Evolutionary conservation across 1,140 invertebrate genomes (phyloP).

Genomic region (Papilio glaucus): DNA sequence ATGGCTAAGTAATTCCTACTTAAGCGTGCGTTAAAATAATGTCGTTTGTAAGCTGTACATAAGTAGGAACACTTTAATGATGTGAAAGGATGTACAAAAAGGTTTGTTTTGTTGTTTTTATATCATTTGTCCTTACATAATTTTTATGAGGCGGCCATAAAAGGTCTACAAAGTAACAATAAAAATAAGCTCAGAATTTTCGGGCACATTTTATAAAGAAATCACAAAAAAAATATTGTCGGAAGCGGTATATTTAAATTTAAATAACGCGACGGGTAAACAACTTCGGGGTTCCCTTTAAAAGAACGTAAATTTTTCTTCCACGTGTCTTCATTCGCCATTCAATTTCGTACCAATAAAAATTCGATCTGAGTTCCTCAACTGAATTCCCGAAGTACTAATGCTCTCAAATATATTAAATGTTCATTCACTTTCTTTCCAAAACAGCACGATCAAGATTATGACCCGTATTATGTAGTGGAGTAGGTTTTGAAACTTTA

Average conservation of each 20-base stretch:
- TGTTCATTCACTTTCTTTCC: not conserved
- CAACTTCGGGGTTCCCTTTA: conserved; percentile 26
- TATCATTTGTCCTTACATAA: conserved; percentile 5
- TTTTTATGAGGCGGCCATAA: conserved; percentile 11
- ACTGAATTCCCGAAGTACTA: conserved; percentile 27
- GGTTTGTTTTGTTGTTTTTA: conserved; percentile 6
- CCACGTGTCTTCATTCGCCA: conserved; percentile 32
- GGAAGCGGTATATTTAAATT: conserved; percentile 24
- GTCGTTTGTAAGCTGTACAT: not conserved
- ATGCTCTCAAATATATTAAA: conserved; percentile 8
- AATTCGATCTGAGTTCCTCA: conserved; percentile 32
- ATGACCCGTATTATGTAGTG: not conserved
- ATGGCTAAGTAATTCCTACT: not conserved
- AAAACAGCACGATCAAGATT: not conserved
- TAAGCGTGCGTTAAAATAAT: not conserved
- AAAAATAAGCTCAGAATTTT: conserved; percentile 19
- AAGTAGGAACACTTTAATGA: not conserved
- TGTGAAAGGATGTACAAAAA: not conserved
- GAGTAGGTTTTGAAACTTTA: not conserved
- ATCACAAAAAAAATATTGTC: conserved; percentile 13
- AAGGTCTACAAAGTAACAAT: conserved; percentile 14
- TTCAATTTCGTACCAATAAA: conserved; percentile 36
- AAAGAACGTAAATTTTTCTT: conserved; percentile 35
- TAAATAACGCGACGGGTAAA: conserved; percentile 20
- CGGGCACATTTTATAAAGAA: not conserved